Percentiles rank a stretch among this genome's conserved stretches.
phyloP scores from a whole-genome alignment of 2,113 vertebrate genomes.

The Enhydra lutris region DNA sequence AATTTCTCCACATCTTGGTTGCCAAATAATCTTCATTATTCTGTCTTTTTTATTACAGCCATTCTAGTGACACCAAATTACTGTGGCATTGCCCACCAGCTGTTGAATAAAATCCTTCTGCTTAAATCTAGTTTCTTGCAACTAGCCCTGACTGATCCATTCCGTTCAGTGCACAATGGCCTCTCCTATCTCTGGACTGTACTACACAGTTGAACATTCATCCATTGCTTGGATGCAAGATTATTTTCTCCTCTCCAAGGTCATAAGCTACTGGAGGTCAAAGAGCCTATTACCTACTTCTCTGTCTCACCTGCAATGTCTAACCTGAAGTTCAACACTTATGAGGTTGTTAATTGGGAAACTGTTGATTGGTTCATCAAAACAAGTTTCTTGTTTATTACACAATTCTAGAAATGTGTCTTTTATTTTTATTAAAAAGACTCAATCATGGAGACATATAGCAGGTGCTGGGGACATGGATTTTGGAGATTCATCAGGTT shows the following conservation, averaged over 20 bases:
- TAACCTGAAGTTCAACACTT: neutral
- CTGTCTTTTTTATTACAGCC: neutral
- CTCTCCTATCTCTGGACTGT: neutral
- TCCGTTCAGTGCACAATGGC: neutral
- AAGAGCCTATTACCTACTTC: neutral
- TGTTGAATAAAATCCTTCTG: constrained; percentile 39
- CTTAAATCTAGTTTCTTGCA: constrained; percentile 38
- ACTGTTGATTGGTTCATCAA: neutral
- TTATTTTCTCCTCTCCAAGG: neutral
- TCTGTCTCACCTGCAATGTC: neutral
- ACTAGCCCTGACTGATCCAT: neutral
- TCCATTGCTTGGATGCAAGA: neutral
- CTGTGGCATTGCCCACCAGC: neutral
- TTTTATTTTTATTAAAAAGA: neutral
- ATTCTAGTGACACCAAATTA: neutral
- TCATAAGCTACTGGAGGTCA: neutral
- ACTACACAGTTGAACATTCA: neutral
- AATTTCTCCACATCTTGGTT: neutral
- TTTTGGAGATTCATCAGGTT: neutral
- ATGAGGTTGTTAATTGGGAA: neutral
- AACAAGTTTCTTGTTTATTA: neutral
- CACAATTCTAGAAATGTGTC: neutral
- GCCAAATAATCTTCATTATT: neutral
- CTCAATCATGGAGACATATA: neutral
- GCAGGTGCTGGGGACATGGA: neutral